phyloP scores from a whole-genome alignment of 2,888 invertebrate genomes.

The Cecidostiba fungosa region DNA sequence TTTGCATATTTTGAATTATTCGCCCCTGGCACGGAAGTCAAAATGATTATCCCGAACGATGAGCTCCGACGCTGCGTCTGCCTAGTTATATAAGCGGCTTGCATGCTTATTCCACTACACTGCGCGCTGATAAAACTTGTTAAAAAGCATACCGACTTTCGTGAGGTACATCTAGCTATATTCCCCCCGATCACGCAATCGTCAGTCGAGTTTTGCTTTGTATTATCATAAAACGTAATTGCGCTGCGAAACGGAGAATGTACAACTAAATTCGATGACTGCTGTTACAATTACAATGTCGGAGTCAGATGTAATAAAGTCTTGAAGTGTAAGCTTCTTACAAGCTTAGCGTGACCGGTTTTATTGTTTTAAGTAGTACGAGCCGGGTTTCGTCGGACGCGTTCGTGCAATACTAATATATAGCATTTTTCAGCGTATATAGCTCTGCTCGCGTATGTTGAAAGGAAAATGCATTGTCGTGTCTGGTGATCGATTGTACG shows the following conservation, averaged over 20 bases:
- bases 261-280: no score
- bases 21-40: conserved; percentile 49
- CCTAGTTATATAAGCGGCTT: no score
- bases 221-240: no score
- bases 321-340: no score
- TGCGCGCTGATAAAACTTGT: not conserved
- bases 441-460: no score
- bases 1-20: conserved; percentile 65
- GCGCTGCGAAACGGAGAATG: no score
- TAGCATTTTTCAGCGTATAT: no score
- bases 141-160: not conserved
- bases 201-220: not conserved
- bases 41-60: conserved; percentile 17
- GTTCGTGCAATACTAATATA: no score
- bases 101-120: no score
- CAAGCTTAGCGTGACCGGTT: no score
- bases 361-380: not conserved
- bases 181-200: not conserved
- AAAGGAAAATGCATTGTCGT: no score
- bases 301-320: not conserved
- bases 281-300: not conserved
- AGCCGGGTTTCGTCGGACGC: not conserved
- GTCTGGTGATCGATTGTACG: not conserved
- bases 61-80: not conserved
- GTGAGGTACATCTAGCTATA: not conserved